phyloP scores from a whole-genome alignment of 2,888 invertebrate genomes.

The Papilio gigon region DNA sequence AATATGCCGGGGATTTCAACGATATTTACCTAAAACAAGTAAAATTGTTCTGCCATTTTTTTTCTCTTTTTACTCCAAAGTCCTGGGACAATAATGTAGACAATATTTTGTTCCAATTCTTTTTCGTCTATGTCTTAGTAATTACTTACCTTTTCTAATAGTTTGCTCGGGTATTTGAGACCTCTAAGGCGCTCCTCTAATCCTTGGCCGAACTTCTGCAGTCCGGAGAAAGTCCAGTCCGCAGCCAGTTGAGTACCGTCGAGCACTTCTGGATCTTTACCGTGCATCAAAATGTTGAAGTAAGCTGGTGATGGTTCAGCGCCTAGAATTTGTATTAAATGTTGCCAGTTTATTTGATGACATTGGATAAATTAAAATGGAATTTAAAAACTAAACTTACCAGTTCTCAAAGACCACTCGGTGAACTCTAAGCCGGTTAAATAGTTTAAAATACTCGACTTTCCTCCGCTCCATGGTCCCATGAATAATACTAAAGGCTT shows the following conservation, averaged over 20 bases:
- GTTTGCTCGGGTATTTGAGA: constrained; percentile 89
- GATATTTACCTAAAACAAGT: constrained; percentile 89
- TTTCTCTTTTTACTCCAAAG: neutral
- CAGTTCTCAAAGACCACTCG: constrained; percentile 91
- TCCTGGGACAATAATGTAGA: too few species aligned
- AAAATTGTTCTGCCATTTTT: too few species aligned
- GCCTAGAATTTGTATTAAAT: constrained; percentile 79
- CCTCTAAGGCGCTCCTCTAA: constrained; percentile 94
- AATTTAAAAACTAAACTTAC: constrained; percentile 70
- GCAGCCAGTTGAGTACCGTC: constrained; percentile 97
- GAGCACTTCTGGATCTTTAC: constrained; percentile 91
- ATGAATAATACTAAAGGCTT: constrained; percentile 96
- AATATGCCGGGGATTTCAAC: constrained; percentile 98
- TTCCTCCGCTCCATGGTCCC: constrained; percentile 98
- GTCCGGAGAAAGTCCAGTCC: constrained; percentile 95
- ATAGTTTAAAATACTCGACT: constrained; percentile 96
- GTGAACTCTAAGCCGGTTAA: constrained; percentile 93
- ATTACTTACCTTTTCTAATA: constrained; percentile 90
- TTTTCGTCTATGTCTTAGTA: neutral
- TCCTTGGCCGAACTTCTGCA: constrained; percentile 97
- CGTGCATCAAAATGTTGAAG: constrained; percentile 95
- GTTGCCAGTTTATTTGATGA: neutral
- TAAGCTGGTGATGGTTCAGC: constrained; percentile 97
- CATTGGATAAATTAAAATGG: neutral
- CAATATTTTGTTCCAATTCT: neutral